Evolutionary conservation across 2,113 vertebrate genomes (phyloP).

Genomic region (Charina bottae): DNA sequence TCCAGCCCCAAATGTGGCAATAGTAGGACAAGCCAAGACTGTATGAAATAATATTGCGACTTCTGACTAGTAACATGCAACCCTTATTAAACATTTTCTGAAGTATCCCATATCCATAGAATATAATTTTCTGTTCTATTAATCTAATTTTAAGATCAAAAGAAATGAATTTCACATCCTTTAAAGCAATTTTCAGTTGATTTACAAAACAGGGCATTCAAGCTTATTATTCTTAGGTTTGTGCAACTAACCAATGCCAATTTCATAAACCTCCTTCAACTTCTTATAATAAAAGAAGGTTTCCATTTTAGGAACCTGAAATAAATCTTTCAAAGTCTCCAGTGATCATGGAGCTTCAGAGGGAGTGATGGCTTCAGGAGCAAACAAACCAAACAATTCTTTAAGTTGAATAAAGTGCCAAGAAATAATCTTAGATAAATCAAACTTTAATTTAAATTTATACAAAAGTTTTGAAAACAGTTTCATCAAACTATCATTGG

Average conservation of each 20-base stretch:
- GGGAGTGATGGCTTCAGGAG: not conserved
- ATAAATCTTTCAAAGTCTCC: not conserved
- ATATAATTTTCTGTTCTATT: not conserved
- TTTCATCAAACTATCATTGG: not conserved
- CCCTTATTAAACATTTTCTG: not conserved
- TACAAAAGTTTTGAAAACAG: not conserved
- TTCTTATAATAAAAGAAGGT: not conserved
- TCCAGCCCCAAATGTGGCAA: not conserved
- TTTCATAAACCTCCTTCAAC: not conserved
- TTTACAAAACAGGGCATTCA: not conserved
- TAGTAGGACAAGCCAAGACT: not conserved
- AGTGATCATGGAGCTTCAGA: not conserved
- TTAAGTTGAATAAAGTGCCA: too few species aligned
- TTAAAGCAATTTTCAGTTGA: not conserved
- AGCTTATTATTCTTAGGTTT: not conserved
- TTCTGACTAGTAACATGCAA: not conserved
- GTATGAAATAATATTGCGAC: not conserved
- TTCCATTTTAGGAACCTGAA: not conserved
- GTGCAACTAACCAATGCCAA: not conserved
- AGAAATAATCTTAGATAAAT: not conserved
- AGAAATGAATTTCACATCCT: not conserved
- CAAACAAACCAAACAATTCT: not conserved
- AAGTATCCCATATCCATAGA: not conserved
- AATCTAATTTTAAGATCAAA: not conserved
- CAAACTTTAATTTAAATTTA: not conserved